Base-by-base conservation (phyloP, 64 coral and sea anemone genomes). In the Acropora tenuis region DNA sequence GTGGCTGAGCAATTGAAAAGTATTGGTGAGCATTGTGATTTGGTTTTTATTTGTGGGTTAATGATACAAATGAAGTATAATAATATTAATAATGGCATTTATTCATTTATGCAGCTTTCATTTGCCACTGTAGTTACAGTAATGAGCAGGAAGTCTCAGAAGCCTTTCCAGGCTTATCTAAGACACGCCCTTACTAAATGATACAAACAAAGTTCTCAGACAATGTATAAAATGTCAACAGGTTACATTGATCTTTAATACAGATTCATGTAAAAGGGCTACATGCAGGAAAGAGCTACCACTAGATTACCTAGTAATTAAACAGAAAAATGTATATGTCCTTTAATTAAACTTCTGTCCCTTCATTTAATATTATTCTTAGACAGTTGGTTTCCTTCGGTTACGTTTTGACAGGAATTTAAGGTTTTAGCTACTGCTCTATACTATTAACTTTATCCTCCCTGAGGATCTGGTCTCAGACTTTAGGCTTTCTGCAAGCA, bases 401-500 rank as follows among this genome's bases (percentile, higher is more conserved):
- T 76, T 76, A 45, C 8, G 43, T 76, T 76, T 47, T 76, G 74
- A 76, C 19, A 47, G 43, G 6, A 76, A 76, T 76, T 76, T 76
- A 76, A 76, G 74, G 74, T 76, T 48, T 76, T 44, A 47, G 41
- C 74, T 76, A 76, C 74, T 76, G 74, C 47, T 76, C 15, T 13
- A 44, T 76, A 76, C 42, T 76, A 76, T 76, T 44, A 76, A 44
- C 74, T 76, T 76, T 76, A 76, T 76, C 74, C 74, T 47, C 41
- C 74, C 74, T 76, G 74, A 76, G 74, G 74, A 74, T 74, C 72
- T 74, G 72, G 72, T 43, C 72, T 74, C 72, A 74, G 72, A 76
- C 74, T 76, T 47, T 76, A 76, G 74, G 74, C 63, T 83, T 83
- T 83, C 52, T 83, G 63, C 53, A 83, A 83, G 46, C 30, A 61